phyloP scores from a whole-genome alignment of 2,113 vertebrate species.

The Rattus rattus region DNA sequence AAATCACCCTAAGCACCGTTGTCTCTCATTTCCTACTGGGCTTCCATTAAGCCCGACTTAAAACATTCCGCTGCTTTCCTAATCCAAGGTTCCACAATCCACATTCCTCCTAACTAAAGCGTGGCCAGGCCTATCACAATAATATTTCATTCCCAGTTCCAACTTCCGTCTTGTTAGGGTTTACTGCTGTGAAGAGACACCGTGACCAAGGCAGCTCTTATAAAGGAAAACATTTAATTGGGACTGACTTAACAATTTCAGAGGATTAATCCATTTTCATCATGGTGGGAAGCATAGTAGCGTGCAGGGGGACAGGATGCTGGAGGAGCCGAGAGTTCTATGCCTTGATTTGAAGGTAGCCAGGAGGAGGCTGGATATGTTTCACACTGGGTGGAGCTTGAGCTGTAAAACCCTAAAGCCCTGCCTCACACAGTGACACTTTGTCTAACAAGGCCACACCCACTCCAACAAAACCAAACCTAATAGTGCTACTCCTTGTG shows the following conservation, averaged over 20 bases:
- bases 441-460: not conserved
- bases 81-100: too few relatives aligned
- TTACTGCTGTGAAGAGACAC: not conserved
- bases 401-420: not conserved
- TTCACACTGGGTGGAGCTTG: not conserved
- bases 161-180: too few relatives aligned
- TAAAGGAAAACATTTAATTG: not conserved
- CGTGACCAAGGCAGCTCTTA: not conserved
- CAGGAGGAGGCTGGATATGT: not conserved
- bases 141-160: too few relatives aligned
- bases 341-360: not conserved
- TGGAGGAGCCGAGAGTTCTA: not conserved
- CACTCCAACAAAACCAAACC: not conserved
- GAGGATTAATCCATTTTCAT: not conserved
- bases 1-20: too few relatives aligned
- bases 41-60: too few relatives aligned
- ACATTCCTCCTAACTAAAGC: too few relatives aligned
- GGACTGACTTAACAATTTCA: not conserved
- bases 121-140: too few relatives aligned
- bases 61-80: too few relatives aligned
- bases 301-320: not conserved
- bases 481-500: not conserved
- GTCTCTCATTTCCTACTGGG: too few relatives aligned
- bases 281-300: not conserved
- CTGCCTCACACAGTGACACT: not conserved